Percentiles rank a stretch among this genome's conserved stretches.
phyloP scores from a whole-genome alignment of 1,140 invertebrate species.

The Notospermus geniculatus region DNA sequence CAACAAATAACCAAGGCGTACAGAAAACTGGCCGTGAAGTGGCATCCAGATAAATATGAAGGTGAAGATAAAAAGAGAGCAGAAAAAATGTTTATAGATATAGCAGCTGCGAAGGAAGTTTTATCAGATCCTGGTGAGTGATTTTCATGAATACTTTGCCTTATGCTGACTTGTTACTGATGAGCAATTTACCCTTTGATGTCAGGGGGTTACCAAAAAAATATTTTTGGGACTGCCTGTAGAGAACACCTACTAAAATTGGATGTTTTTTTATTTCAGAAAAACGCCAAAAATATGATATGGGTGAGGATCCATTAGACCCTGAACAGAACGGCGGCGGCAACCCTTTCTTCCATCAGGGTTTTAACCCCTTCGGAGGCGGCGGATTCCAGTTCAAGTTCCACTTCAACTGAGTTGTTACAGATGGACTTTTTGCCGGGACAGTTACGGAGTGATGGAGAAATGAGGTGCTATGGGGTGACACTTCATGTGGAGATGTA shows the following conservation, averaged over 20 bases:
- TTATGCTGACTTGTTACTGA: too few relatives aligned
- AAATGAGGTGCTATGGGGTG: too few relatives aligned
- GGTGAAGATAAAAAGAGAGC: conserved; percentile 88
- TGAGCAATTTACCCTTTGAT: too few relatives aligned
- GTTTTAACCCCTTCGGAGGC: conserved; percentile 74
- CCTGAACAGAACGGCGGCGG: conserved; percentile 70
- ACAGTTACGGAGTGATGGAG: too few relatives aligned
- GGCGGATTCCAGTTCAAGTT: conserved; percentile 91
- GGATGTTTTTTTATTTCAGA: conserved; percentile 61
- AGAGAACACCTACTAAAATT: too few relatives aligned
- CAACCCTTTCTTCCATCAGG: conserved; percentile 58
- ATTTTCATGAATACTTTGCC: too few relatives aligned
- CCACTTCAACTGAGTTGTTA: conserved; percentile 65
- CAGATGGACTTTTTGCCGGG: not conserved
- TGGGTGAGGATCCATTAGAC: conserved; percentile 95
- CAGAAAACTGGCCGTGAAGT: conserved; percentile 94
- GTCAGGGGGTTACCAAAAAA: too few relatives aligned
- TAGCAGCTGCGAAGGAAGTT: conserved; percentile 98
- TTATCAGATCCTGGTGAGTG: conserved; percentile 67
- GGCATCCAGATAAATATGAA: conserved; percentile 97
- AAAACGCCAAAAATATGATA: conserved; percentile 89
- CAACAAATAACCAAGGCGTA: conserved; percentile 95
- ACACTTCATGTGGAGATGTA: too few relatives aligned
- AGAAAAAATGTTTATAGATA: conserved; percentile 98
- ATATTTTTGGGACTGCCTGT: too few relatives aligned